These are phyloP conservation scores for Scalopus aquaticus DNA, from an alignment of 2,113 vertebrate genomes.

Conservation along the genomic window DNA sequence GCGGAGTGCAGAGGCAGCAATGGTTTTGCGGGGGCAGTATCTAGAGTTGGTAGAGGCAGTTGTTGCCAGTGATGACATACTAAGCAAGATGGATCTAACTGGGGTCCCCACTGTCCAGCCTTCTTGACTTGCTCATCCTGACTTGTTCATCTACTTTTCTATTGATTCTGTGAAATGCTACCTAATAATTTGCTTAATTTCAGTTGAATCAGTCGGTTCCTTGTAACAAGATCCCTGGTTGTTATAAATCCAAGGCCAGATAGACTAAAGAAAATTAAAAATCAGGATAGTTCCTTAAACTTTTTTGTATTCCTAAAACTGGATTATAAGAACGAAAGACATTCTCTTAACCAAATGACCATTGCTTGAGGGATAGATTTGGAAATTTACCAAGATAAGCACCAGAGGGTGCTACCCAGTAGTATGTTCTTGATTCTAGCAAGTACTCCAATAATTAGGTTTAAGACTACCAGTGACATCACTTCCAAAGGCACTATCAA, in stretches of 20 bases:
- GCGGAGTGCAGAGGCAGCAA: background rate
- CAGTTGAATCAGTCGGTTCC: background rate
- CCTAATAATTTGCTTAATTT: background rate
- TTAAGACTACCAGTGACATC: background rate
- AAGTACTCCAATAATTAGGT: background rate
- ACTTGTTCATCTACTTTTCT: background rate
- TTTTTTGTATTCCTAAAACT: constrained; percentile 12
- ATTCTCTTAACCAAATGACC: background rate
- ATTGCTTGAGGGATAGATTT: background rate
- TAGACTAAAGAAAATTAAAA: background rate
- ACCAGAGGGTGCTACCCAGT: constrained; percentile 20
- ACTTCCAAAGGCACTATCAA: background rate
- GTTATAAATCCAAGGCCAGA: background rate
- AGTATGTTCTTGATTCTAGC: background rate
- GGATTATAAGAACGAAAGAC: background rate
- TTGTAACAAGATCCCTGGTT: background rate
- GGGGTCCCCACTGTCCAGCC: background rate
- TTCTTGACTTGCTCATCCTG: background rate
- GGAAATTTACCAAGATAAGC: constrained; percentile 13
- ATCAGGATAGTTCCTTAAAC: background rate
- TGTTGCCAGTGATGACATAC: background rate
- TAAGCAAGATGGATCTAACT: background rate
- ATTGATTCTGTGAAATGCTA: constrained; percentile 30
- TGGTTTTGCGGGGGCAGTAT: background rate
- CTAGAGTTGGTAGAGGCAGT: background rate